Base-by-base conservation (phyloP, 2,113 vertebrate species). In the Antennarius striatus region DNA sequence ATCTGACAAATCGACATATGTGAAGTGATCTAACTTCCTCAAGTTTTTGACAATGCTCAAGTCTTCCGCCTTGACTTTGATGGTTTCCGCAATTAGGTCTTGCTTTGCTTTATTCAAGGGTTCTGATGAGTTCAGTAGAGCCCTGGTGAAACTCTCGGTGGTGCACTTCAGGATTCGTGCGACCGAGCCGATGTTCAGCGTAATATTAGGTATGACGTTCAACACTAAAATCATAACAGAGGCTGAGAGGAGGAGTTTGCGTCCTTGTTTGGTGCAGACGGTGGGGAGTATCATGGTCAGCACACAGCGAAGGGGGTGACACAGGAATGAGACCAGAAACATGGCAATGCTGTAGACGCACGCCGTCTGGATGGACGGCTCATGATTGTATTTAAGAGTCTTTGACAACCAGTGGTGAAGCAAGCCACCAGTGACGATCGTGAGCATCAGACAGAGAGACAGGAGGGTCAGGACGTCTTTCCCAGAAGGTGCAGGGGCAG, bases 231-330 rank as follows among this genome's bases (percentile, higher is more conserved):
- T 90, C 92, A 95, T 93, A 4, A 92, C 10, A 0, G 94, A 94
- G 9, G 92, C 83, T 0, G 95, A 96, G 22, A 97, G 67, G 45
- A 98, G 90, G 12, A 98, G 87, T 48, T 91, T 93, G 45, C 93
- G 90, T 1, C 96, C 96, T 81, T 98, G 93, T 11, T 91, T 93
- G 6, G 94, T 96, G 57, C 96, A 95, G 13, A 96, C 57, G 0
- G 92, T 95, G 4, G 96, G 96, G 65, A 96, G 83, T 0, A 82
- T 91, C 73, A 98, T 90, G 0, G 90, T 95, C 79, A 98, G 91
- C 45, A 95, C 91, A 42, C 97, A 99, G 43, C 97, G 96, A 52
- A 93, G 71, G 0, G 97, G 96, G 60, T 96, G 95, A 28, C 94
- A 88, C 50, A 98, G 58, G 61, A 93, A 81, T 11, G 94, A 92